Evolutionary conservation across 2,113 vertebrate species (phyloP).

Genomic region (Polypterus bichir): DNA sequence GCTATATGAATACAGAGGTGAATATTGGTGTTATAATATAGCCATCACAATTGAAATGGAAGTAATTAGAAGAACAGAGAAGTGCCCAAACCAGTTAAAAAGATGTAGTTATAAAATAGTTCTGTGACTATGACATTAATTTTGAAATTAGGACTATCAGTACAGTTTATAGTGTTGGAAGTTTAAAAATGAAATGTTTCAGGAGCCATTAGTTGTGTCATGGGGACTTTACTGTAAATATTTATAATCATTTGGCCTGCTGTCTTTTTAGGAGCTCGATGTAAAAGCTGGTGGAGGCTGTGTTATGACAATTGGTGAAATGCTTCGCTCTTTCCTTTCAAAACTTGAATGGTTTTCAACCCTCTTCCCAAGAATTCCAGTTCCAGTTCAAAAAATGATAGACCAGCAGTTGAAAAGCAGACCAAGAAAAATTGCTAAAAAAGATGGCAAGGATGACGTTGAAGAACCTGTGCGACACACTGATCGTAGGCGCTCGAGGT

Average conservation of each 20-base stretch:
- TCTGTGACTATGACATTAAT: no score
- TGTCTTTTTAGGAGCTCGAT: slow-evolving; percentile 76
- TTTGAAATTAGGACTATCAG: no score
- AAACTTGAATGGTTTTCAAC: slow-evolving; percentile 98
- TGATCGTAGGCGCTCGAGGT: slow-evolving; percentile 80
- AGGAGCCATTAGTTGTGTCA: no score
- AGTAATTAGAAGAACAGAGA: no score
- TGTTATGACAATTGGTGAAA: slow-evolving; percentile 93
- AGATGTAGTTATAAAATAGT: no score
- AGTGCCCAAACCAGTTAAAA: no score
- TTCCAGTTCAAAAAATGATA: slow-evolving; percentile 91
- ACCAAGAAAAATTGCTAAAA: slow-evolving; percentile 73
- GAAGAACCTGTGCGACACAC: slow-evolving; percentile 63
- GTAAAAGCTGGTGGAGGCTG: slow-evolving; percentile 96
- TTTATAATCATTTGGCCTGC: slow-evolving; percentile 1
- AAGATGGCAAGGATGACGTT: slow-evolving; percentile 60
- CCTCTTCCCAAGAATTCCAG: slow-evolving; percentile 90
- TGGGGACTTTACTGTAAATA: no score
- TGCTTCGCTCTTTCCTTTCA: slow-evolving; percentile 94
- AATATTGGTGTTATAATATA: slow-evolving; percentile 47
- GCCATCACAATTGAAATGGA: slow-evolving; percentile 45
- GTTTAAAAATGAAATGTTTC: no score
- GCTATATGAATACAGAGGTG: slow-evolving; percentile 62
- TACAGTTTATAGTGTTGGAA: no score
- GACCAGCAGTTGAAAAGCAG: slow-evolving; percentile 90